These are phyloP conservation scores for Australoheros facetus DNA, from an alignment of 2,797 vertebrate genomes.

Conservation along the genomic window DNA sequence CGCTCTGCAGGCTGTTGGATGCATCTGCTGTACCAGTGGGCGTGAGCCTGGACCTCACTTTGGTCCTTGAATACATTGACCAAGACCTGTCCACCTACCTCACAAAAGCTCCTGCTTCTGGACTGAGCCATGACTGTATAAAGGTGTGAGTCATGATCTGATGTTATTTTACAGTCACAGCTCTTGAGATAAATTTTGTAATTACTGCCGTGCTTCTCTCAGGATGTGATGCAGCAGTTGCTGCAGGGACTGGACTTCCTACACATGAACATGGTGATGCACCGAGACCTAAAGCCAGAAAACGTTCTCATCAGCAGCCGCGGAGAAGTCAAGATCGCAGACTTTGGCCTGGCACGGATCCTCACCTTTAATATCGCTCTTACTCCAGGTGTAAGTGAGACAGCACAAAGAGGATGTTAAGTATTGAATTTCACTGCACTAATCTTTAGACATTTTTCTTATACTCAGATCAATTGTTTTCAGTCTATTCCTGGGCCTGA, in stretches of 20 bases:
- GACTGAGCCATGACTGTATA: slow-evolving; percentile 68
- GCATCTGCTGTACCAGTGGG: slow-evolving; percentile 59
- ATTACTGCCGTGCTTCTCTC: neutral
- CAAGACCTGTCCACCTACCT: slow-evolving; percentile 82
- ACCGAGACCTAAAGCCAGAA: slow-evolving; percentile 84
- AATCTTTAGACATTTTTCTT: neutral
- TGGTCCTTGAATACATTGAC: slow-evolving; percentile 84
- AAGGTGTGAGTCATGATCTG: slow-evolving; percentile 65
- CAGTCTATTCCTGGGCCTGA: neutral
- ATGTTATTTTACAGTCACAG: neutral
- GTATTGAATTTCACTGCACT: neutral
- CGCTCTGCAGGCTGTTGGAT: slow-evolving; percentile 72
- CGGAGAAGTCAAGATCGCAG: slow-evolving; percentile 83
- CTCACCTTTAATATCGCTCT: slow-evolving; percentile 80
- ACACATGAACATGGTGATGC: slow-evolving; percentile 81
- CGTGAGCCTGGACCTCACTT: slow-evolving; percentile 71
- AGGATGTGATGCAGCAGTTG: slow-evolving; percentile 82
- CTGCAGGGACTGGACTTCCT: slow-evolving; percentile 83
- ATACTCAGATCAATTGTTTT: neutral
- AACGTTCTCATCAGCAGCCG: slow-evolving; percentile 82
- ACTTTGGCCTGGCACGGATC: slow-evolving; percentile 84
- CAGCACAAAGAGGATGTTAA: neutral
- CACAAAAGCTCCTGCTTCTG: slow-evolving; percentile 65
- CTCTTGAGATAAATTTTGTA: neutral
- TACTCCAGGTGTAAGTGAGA: slow-evolving; percentile 78